Conservation (phyloP, 2,113 vertebrate genomes). For the Urocynchramus pylzowi region DNA sequence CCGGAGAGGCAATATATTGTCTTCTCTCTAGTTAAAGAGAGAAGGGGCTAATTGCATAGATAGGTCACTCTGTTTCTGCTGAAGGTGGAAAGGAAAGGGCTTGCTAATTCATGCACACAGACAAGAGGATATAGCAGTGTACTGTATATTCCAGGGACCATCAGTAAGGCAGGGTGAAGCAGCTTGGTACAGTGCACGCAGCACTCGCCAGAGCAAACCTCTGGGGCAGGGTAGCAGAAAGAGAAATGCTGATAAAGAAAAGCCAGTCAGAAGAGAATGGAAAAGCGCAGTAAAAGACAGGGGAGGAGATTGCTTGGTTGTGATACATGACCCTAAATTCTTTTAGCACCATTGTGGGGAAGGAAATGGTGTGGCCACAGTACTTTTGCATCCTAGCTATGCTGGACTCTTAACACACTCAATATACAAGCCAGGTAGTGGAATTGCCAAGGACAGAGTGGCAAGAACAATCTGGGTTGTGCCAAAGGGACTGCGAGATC, state of each 20-base stretch:
- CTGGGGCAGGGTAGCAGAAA: background rate
- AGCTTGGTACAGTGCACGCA: background rate
- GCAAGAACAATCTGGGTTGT: background rate
- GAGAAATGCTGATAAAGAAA: background rate
- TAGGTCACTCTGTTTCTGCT: conserved; percentile 1
- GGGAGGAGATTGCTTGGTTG: background rate
- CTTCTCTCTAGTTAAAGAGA: conserved; percentile 13
- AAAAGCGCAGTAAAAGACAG: background rate
- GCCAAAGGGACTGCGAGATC: background rate
- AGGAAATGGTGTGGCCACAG: background rate
- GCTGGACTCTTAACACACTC: background rate
- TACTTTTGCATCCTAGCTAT: background rate
- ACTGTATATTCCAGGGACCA: background rate
- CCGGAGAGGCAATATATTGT: background rate
- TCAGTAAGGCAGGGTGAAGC: background rate
- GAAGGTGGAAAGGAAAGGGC: conserved; percentile 20
- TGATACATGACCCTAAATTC: background rate
- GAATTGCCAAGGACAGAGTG: background rate
- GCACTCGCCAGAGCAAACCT: background rate
- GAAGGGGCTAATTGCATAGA: conserved; percentile 7
- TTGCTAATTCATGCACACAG: background rate
- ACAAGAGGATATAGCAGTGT: background rate
- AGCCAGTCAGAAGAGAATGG: background rate
- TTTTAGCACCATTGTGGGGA: background rate
- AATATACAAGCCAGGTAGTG: background rate